These are phyloP conservation scores for Bolinopsis microptera DNA, from an alignment of 37 sponge, comb jelly and placozoan species.

Conservation along the genomic window DNA sequence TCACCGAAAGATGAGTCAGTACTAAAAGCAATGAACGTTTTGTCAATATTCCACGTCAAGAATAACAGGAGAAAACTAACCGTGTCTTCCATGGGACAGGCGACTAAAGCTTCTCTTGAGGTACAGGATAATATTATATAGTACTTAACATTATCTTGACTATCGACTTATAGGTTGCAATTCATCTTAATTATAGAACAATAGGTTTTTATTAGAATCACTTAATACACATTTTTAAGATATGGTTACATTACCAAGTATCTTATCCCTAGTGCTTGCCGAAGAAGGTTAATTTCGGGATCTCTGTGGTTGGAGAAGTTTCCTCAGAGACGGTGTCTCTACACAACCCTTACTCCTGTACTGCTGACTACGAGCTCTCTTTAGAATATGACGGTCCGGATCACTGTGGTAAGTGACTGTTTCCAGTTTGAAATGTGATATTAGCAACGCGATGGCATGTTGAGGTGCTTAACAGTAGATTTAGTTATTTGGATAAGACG, in stretches of 20 bases:
- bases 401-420: slow-evolving; percentile 1
- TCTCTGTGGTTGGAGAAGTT: slow-evolving; percentile 74
- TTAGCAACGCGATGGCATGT: too few relatives aligned
- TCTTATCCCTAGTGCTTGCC: slow-evolving; percentile 69
- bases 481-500: too few relatives aligned
- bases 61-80: background rate
- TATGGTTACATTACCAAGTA: too few relatives aligned
- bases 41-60: slow-evolving; percentile 22
- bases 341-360: slow-evolving; percentile 72
- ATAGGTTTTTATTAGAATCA: background rate
- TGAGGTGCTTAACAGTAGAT: too few relatives aligned
- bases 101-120: slow-evolving; percentile 43
- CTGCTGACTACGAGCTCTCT: slow-evolving; percentile 69
- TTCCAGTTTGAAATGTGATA: too few relatives aligned
- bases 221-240: too few relatives aligned
- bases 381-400: background rate
- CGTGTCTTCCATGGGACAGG: slow-evolving; percentile 42
- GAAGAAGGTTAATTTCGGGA: slow-evolving; percentile 71
- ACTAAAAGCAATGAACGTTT: background rate
- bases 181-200: background rate
- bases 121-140: background rate
- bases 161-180: background rate
- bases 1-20: slow-evolving; percentile 38
- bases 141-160: too few relatives aligned
- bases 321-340: slow-evolving; percentile 69